These are phyloP conservation scores for Emydura subglobosa DNA, from an alignment of 2,113 vertebrate species.

Conservation along the genomic window DNA sequence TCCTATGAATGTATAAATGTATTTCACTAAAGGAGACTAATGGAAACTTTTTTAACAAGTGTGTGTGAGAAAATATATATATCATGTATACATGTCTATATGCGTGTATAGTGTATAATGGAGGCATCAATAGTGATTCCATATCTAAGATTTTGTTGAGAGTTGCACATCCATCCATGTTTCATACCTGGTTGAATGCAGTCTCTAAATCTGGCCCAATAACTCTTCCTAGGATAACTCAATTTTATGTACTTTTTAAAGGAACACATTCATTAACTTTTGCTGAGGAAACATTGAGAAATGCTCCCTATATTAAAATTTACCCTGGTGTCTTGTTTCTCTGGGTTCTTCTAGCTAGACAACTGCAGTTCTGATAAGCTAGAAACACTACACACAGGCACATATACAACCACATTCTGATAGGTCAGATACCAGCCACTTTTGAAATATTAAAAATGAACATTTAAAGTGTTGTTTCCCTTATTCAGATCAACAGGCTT, in stretches of 20 bases:
- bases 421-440: neutral
- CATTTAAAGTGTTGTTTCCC: neutral
- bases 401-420: neutral
- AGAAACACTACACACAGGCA: neutral
- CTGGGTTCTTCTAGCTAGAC: neutral
- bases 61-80: too few species aligned
- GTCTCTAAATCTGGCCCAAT: neutral
- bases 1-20: neutral
- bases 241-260: neutral
- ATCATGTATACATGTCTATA: neutral
- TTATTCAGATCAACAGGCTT: neutral
- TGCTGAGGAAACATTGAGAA: neutral
- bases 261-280: neutral
- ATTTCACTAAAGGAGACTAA: neutral
- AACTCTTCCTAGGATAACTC: neutral
- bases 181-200: neutral
- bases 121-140: neutral
- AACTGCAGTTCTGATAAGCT: neutral
- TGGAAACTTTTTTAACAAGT: neutral
- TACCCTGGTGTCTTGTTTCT: neutral
- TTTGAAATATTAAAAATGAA: neutral
- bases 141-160: neutral
- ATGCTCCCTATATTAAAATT: neutral
- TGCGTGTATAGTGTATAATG: neutral
- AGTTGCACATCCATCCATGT: neutral